Evolutionary conservation across 1,140 invertebrate species (phyloP).

Genomic region (Plectrocnemia conspersa): DNA sequence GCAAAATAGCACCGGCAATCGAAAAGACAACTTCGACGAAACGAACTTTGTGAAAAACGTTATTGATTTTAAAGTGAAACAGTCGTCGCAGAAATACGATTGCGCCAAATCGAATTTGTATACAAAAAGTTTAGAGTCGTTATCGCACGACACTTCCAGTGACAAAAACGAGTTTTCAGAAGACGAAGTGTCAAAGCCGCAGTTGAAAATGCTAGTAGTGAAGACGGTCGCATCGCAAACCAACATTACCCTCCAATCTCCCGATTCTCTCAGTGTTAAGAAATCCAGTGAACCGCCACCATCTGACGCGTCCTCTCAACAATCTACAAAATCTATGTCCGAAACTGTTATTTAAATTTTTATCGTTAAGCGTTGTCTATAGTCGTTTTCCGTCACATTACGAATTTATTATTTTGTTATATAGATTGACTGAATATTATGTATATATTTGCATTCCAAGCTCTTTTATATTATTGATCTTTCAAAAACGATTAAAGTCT

Average conservation of each 20-base stretch:
- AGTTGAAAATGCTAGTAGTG: conserved; percentile 29
- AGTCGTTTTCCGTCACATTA: neutral
- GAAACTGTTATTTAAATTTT: conserved; percentile 27
- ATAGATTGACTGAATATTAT: neutral
- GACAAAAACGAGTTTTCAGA: neutral
- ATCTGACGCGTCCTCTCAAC: conserved; percentile 1
- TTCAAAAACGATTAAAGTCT: neutral
- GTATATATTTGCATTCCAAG: too few species aligned
- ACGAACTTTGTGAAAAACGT: neutral
- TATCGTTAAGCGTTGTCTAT: neutral
- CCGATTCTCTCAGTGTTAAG: conserved; percentile 38
- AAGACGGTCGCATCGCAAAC: conserved; percentile 45
- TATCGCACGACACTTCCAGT: neutral
- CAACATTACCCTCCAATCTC: conserved; percentile 45
- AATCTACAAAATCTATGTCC: conserved; percentile 23
- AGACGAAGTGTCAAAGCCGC: conserved; percentile 7
- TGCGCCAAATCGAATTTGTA: neutral
- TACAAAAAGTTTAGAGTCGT: neutral
- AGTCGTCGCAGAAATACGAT: neutral
- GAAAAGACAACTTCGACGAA: conserved; percentile 3
- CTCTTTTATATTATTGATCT: neutral
- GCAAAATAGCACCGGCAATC: neutral
- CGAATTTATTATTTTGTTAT: neutral
- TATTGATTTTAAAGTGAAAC: neutral
- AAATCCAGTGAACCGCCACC: conserved; percentile 30